Evolutionary conservation across 2,113 vertebrate species (phyloP), one percentile per base, ranked within the genome.

Genomic region (Carollia perspicillata): DNA sequence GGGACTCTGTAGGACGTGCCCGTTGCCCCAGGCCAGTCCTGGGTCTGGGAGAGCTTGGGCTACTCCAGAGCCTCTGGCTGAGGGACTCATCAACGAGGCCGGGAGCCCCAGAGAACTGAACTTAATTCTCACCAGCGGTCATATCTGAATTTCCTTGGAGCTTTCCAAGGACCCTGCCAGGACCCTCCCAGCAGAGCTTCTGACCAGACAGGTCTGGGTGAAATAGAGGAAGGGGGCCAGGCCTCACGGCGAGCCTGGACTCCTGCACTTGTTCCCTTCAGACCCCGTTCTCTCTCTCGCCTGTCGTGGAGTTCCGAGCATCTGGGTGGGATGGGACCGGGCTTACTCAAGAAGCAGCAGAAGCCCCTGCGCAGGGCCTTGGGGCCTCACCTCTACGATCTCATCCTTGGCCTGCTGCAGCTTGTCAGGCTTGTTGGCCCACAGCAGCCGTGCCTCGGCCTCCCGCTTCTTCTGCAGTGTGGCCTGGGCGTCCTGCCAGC

Each of bases 391-490:
- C 99, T 99, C 99, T 0, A 98, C 78, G 49, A 99, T 99, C 98
- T 99, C 99, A 1, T 99, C 99, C 94, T 99, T 99, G 97, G 99
- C 99, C 97, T 99, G 99, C 97, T 99, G 99, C 83, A 99, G 98
- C 95, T 99, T 99, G 97, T 99, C 99, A 0, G 99, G 99, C 94
- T 99, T 99, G 98, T 99, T 99, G 98, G 99, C 99, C 99, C 99
- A 99, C 42, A 99, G 98, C 77, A 99, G 98, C 87, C 99, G 99
- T 85, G 99, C 99, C 95, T 99, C 99, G 0, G 98, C 98, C 98
- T 99, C 99, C 78, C 99, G 99, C 97, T 99, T 99, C 98, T 99
- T 99, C 98, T 99, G 99, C 97, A 99, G 98, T 74, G 96, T 99
- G 96, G 98, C 84, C 97, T 99, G 99, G 69, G 99, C 99, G 0